Evolutionary conservation across 1,140 invertebrate genomes (phyloP).

Genomic region (Cyclargus thomasi): DNA sequence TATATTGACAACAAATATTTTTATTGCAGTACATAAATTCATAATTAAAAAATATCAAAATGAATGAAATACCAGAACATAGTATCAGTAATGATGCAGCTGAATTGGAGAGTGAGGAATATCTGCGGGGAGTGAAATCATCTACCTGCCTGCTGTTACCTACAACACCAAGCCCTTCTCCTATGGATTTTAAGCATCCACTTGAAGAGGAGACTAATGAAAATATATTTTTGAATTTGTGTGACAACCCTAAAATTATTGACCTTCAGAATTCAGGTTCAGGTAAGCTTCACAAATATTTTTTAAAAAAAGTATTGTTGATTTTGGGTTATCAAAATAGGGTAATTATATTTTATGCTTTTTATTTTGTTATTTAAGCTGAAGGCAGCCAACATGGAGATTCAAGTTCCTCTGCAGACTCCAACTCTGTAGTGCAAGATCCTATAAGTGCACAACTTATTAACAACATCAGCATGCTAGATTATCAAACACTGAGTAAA

Average conservation of each 20-base stretch:
- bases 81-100: constrained; percentile 36
- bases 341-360: neutral
- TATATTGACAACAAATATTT: neutral
- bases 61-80: constrained; percentile 54
- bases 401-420: constrained; percentile 67
- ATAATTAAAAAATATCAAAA: constrained; percentile 21
- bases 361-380: constrained; percentile 29
- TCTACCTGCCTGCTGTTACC: constrained; percentile 59
- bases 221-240: constrained; percentile 45
- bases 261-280: constrained; percentile 46
- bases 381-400: constrained; percentile 56
- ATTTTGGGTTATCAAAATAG: no score
- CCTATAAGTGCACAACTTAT: constrained; percentile 72
- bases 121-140: constrained; percentile 61
- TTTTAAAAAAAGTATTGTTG: no score
- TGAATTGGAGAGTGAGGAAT: constrained; percentile 54
- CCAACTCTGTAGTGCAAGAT: constrained; percentile 66
- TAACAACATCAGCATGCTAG: constrained; percentile 73
- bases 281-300: neutral
- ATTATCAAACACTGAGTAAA: constrained; percentile 71
- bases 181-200: constrained; percentile 62
- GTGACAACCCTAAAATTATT: constrained; percentile 44
- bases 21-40: neutral
- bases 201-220: constrained; percentile 61
- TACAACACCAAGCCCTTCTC: constrained; percentile 60